Evolutionary conservation across 2,888 invertebrate genomes (phyloP).

Genomic region (Macroteleia sp.): DNA sequence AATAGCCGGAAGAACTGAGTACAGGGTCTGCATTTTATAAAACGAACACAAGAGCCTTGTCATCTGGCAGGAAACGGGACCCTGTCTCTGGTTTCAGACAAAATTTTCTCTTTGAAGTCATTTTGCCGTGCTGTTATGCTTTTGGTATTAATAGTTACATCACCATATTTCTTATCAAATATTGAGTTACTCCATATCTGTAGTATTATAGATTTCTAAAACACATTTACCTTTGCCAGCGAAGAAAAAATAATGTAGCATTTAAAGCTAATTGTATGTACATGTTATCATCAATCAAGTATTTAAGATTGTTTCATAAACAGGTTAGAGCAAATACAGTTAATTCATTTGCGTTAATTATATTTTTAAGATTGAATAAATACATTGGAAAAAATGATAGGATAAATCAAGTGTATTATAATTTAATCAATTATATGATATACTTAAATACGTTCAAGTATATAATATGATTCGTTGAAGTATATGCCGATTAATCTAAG

Average conservation of each 20-base stretch:
- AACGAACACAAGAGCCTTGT: constrained; percentile 31
- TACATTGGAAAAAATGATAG: too few species aligned
- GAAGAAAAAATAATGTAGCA: constrained; percentile 5
- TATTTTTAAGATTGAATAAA: too few species aligned
- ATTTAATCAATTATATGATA: too few species aligned
- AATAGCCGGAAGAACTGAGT: constrained; percentile 34
- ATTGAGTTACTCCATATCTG: not conserved
- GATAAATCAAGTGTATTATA: too few species aligned
- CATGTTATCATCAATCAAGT: too few species aligned
- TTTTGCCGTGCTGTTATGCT: constrained; percentile 7
- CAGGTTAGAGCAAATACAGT: too few species aligned
- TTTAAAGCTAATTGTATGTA: too few species aligned
- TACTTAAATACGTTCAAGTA: too few species aligned
- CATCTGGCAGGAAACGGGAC: constrained; percentile 53
- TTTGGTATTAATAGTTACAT: constrained; percentile 28
- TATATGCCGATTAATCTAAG: too few species aligned
- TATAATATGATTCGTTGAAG: too few species aligned
- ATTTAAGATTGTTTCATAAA: too few species aligned
- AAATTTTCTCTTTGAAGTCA: constrained; percentile 32
- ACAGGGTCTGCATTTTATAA: constrained; percentile 27
- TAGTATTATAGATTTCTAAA: not conserved
- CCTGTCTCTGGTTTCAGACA: constrained; percentile 30
- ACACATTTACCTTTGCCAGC: constrained; percentile 7
- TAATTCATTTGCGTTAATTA: too few species aligned
- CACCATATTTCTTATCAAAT: constrained; percentile 39